Evolutionary conservation across 2,888 invertebrate species (phyloP).

Genomic region (Frankliniella intonsa): DNA sequence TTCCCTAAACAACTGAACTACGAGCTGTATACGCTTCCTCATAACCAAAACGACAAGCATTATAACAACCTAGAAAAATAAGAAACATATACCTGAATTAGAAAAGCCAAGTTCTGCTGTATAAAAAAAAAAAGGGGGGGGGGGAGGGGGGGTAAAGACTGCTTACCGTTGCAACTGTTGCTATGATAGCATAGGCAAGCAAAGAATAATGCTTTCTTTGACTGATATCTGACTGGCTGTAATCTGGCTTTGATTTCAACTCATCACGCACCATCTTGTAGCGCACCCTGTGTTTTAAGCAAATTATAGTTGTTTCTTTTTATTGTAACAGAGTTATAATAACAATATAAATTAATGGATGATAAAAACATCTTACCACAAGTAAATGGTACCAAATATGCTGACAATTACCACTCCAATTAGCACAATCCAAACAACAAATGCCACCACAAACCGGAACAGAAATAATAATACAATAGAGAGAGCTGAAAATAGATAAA

Average conservation of each 20-base stretch:
- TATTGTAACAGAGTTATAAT: not conserved
- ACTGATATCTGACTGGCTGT: not conserved
- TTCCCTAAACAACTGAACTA: constrained; percentile 60
- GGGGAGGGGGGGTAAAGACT: too few relatives aligned
- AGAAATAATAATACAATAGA: constrained; percentile 55
- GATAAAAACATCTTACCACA: constrained; percentile 52
- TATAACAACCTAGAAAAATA: constrained; percentile 46
- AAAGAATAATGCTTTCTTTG: not conserved
- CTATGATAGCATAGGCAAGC: constrained; percentile 53
- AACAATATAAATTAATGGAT: not conserved
- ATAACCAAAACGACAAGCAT: constrained; percentile 56
- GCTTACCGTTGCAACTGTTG: constrained; percentile 55
- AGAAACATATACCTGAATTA: not conserved
- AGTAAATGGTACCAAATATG: constrained; percentile 53
- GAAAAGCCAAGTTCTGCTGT: not conserved
- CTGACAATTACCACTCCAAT: constrained; percentile 51
- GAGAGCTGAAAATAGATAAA: constrained; percentile 48
- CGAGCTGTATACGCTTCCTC: constrained; percentile 58
- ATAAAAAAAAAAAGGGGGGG: not conserved
- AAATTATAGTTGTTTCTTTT: not conserved
- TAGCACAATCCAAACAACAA: constrained; percentile 60
- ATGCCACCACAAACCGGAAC: constrained; percentile 52
- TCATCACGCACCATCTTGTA: constrained; percentile 1
- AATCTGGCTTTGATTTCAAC: not conserved
- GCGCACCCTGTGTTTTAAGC: not conserved